Percentiles rank a stretch among this genome's conserved stretches.
Conservation (phyloP, 2,797 vertebrate species). For the Trematomus bernacchii region DNA sequence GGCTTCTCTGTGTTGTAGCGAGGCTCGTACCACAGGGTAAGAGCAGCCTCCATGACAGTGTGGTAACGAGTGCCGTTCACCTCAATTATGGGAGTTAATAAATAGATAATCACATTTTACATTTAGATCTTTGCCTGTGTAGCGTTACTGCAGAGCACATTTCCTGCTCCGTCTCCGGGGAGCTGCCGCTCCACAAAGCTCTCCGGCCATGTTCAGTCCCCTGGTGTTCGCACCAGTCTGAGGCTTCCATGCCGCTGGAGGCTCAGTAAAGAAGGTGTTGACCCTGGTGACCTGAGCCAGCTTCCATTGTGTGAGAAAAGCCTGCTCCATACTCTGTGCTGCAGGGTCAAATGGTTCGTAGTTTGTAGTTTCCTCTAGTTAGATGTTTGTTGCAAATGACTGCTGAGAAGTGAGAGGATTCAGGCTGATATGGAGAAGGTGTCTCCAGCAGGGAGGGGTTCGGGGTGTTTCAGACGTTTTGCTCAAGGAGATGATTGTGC, state of each 20-base stretch:
- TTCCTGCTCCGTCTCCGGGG: constrained; percentile 32
- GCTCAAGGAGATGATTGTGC: constrained; percentile 46
- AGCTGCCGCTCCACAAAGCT: constrained; percentile 62
- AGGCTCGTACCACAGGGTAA: constrained; percentile 33
- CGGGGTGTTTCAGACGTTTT: constrained; percentile 45
- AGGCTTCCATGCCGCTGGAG: constrained; percentile 70
- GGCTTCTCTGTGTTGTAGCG: constrained; percentile 26
- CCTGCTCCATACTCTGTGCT: constrained; percentile 68
- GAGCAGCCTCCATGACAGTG: constrained; percentile 32
- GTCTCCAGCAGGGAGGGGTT: constrained; percentile 32
- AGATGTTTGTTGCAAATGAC: constrained; percentile 75
- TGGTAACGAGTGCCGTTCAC: constrained; percentile 49
- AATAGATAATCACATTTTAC: constrained; percentile 66
- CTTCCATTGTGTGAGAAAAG: constrained; percentile 64
- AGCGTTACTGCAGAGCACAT: constrained; percentile 22
- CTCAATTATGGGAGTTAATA: constrained; percentile 76
- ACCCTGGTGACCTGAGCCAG: constrained; percentile 70
- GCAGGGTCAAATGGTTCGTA: constrained; percentile 81
- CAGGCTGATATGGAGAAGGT: constrained; percentile 45
- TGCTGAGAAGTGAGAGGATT: constrained; percentile 56
- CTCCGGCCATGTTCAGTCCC: constrained; percentile 69
- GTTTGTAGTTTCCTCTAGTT: constrained; percentile 82
- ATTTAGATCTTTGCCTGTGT: constrained; percentile 51
- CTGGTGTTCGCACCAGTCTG: constrained; percentile 56
- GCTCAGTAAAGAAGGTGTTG: constrained; percentile 77